Base-by-base conservation (phyloP, 2,113 vertebrate species). In the Laticauda colubrina region DNA sequence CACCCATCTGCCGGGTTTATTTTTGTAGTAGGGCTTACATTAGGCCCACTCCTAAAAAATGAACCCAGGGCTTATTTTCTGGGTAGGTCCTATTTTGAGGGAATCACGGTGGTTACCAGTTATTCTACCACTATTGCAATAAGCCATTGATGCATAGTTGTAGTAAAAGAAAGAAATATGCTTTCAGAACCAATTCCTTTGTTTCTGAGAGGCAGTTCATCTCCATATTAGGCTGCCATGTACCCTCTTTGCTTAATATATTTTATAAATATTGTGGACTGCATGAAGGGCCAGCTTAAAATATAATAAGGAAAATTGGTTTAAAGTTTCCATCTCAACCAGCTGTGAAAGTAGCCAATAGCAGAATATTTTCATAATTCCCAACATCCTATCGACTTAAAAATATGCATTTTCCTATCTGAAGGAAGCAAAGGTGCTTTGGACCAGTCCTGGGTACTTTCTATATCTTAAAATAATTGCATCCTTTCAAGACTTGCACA, bases 131-230 rank as follows among this genome's bases (percentile, higher is more conserved):
- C 56, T 89, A 86, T 53, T 54, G 26, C 69, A 89, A 21, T 92
- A 91, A 48, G 53, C 61, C 91, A n/a, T 34, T 39, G 43, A 1
- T 64, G 26, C 86, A 53, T 94, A 3, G 26, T 81, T 95, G 94
- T 53, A 43, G 20, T 85, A 39, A 91, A 55, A 3, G 21, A 53
- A 87, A 20, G 26, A 43, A 43, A 29, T 29, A 1, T n/a, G 1
- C 15, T 43, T 4, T 92, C 14, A 34, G 24, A 39, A 45, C 23
- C 45, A 54, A 75, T 29, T 3, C 2, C 45, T 14, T 14, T 48
- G 5, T n/a, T 56, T 34, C 23, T 85, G 29, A 26, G 43, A 7
- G 48, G 54, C 29, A 85, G 54, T 75, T 53, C 56, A 48, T 69
- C 34, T 89, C 75, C 5, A 9, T 53, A 7, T 56, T 59, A 85